Conservation (phyloP, 2,113 vertebrate genomes). For the Regulus satrapa region DNA sequence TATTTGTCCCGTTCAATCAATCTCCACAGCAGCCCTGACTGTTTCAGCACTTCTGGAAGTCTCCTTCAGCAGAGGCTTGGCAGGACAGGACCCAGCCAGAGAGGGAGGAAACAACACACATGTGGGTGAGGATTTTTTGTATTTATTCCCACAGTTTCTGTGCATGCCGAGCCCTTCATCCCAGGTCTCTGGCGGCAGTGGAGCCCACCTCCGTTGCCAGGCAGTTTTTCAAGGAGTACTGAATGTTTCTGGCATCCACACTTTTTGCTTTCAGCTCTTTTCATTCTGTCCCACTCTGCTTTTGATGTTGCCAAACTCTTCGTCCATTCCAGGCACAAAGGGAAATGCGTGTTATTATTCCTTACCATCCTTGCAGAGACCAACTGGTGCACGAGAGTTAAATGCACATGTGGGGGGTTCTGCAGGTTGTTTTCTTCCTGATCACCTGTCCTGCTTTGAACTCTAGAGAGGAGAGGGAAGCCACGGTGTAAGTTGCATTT, state of each 20-base stretch:
- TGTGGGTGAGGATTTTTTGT: rapidly evolving
- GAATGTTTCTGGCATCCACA: not conserved
- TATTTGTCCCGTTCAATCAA: slow-evolving; percentile 3
- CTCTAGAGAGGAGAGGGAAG: rapidly evolving
- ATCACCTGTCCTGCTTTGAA: not conserved
- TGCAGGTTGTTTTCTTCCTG: not conserved
- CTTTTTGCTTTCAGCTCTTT: not conserved
- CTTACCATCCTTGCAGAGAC: not conserved
- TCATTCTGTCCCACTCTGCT: not conserved
- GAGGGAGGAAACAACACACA: not conserved
- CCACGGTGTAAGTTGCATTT: not conserved
- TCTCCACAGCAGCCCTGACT: not conserved
- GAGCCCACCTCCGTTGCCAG: not conserved
- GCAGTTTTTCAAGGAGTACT: not conserved
- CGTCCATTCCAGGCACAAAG: not conserved
- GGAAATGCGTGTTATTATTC: not conserved
- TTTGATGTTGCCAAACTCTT: not conserved
- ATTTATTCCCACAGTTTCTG: not conserved
- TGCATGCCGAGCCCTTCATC: not conserved
- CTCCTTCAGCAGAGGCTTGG: not conserved
- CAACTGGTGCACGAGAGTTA: rapidly evolving
- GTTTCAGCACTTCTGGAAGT: not conserved
- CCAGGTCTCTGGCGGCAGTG: not conserved
- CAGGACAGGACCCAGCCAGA: not conserved
- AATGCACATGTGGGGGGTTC: rapidly evolving